Evolutionary conservation across 2,797 vertebrate species (phyloP), one percentile per base, ranked within the genome.

Genomic region (Sebastes miniatus): DNA sequence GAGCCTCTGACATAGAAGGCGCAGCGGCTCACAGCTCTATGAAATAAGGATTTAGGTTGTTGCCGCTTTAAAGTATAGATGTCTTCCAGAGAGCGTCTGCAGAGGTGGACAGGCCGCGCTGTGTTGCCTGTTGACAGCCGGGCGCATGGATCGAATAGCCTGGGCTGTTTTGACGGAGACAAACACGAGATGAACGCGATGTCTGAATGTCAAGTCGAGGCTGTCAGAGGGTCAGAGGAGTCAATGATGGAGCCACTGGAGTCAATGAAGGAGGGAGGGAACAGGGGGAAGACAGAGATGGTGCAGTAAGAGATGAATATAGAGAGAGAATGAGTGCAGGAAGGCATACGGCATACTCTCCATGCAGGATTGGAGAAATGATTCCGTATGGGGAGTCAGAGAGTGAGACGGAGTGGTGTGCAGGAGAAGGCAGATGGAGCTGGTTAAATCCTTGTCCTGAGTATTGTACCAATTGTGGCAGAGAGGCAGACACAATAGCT

Each of bases 391-490:
- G 66, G 76, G 72, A 83, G 78, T 68, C 73, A 31, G 74, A 83
- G 80, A 88, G 87, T 79, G 85, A 89, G 87, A 81, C 29, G 20
- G 78, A 81, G 87, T 72, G 79, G 69, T 87, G 86, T 77, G 81
- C 72, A 81, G 75, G 77, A 70, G 83, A 73, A 83, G 90, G 86
- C 90, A 88, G 88, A 90, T 88, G 90, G 88, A 91, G 85, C 90
- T 88, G 92, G 82, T 93, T 93, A 92, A 92, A 92, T 87, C 88
- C 87, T 87, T 84, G 90, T 92, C 89, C 90, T 65, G 81, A 85
- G 84, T 83, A 86, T 93, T 90, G 93, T 91, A 89, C 83, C 91
- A 92, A 90, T 91, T 91, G 90, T 90, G 78, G 91, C 87, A 79
- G 77, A 85, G 87, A 92, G 83, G 89, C 86, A 90, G 89, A 90